A percentile compares a stretch with the other conserved stretches of the same genome.
phyloP scores from a whole-genome alignment of 2,113 vertebrate genomes.

The Edolisoma coerulescens region DNA sequence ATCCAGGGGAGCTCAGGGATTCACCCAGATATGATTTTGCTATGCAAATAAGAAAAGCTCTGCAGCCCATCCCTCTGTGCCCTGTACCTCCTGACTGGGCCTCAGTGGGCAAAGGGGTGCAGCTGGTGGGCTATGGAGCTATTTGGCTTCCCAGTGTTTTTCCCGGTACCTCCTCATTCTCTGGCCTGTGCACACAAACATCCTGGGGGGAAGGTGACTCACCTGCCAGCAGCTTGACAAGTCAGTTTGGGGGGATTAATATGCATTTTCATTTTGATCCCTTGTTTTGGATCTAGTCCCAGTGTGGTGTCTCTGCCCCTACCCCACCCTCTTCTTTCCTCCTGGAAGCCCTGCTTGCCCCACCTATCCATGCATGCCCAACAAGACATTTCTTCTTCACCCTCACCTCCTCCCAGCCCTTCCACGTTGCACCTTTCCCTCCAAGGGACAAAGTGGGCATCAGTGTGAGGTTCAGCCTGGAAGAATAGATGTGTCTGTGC shows the following conservation, averaged over 20 bases:
- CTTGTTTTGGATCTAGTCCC: background rate
- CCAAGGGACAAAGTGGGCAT: background rate
- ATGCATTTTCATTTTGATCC: background rate
- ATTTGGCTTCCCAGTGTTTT: background rate
- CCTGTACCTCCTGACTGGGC: background rate
- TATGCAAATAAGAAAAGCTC: background rate
- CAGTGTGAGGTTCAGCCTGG: background rate
- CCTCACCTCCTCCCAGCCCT: background rate
- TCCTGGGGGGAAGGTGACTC: background rate
- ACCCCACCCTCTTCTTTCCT: background rate
- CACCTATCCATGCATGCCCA: fast-evolving
- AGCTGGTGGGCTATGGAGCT: background rate
- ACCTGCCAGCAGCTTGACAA: background rate
- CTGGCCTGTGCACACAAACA: background rate
- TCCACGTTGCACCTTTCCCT: background rate
- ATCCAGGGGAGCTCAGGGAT: background rate
- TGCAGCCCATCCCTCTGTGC: background rate
- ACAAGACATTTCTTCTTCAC: background rate
- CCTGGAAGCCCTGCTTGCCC: background rate
- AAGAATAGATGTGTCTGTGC: background rate
- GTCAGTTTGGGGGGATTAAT: background rate
- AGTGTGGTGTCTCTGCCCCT: background rate
- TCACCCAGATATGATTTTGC: background rate
- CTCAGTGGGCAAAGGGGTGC: background rate
- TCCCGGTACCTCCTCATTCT: background rate